Evolutionary conservation across 92 coral and sea anemone species (phyloP).

Genomic region (Isaurus tuberculatus): DNA sequence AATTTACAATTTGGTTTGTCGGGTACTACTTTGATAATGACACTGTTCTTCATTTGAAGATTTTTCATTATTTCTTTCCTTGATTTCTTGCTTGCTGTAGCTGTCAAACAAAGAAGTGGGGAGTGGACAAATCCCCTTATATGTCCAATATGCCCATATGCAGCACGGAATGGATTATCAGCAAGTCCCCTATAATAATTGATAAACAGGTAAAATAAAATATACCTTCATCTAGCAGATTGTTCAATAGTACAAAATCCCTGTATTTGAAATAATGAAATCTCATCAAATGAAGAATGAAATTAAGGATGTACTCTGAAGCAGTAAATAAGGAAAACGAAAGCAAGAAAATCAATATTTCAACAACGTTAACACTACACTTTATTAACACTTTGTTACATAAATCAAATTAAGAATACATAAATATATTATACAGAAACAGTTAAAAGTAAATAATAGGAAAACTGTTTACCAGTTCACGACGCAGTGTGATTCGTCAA

Average conservation of each 20-base stretch:
- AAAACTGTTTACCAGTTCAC: not conserved
- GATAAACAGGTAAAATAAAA: not conserved
- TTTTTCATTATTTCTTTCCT: not conserved
- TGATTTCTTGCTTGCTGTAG: constrained; percentile 41
- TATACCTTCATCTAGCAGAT: not conserved
- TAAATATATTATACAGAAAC: not conserved
- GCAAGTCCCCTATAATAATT: constrained; percentile 17
- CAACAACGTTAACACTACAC: no score
- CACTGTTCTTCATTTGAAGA: constrained; percentile 25
- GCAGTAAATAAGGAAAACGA: not conserved
- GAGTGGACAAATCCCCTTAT: constrained; percentile 34
- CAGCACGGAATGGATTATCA: constrained; percentile 41
- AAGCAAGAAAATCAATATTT: no score
- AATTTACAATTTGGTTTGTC: constrained; percentile 34
- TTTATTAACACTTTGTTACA: no score
- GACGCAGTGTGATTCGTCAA: constrained; percentile 11
- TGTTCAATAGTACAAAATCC: no score
- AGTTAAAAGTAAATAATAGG: not conserved
- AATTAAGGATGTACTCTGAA: not conserved
- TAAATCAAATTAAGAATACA: no score
- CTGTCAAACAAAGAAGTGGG: constrained; percentile 53
- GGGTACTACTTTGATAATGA: constrained; percentile 32
- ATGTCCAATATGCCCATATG: constrained; percentile 46
- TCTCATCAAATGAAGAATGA: no score
- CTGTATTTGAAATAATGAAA: no score